Conservation (phyloP, 2,797 vertebrate genomes). For the Hippopotamyrus pictus region DNA sequence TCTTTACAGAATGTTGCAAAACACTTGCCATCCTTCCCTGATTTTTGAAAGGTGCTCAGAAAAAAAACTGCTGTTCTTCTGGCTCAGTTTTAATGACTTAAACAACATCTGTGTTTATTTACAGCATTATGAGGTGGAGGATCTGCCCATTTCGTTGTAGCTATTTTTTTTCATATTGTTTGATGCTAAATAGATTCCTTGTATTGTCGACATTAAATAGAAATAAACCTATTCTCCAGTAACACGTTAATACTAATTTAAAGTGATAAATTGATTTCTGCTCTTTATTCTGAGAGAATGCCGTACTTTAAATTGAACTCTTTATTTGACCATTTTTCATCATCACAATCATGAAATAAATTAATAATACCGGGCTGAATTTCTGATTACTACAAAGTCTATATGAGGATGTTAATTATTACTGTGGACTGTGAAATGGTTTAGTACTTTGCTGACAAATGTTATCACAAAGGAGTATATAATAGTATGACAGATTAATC, state of each 20-base stretch:
- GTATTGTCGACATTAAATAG: not conserved
- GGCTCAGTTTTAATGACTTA: conserved; percentile 23
- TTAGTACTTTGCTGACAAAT: conserved; percentile 1
- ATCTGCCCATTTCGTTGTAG: not conserved
- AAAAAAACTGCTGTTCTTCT: not conserved
- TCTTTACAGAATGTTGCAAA: not conserved
- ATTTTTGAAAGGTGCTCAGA: not conserved
- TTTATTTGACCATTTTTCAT: not conserved
- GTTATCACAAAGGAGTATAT: not conserved
- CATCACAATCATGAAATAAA: not conserved
- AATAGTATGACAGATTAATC: not conserved
- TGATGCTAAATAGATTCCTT: not conserved
- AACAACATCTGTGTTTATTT: conserved; percentile 17
- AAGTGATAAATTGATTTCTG: not conserved
- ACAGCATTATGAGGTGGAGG: not conserved
- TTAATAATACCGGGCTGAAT: not conserved
- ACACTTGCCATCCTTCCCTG: not conserved
- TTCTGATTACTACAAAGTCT: not conserved
- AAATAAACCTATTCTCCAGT: not conserved
- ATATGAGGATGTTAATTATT: conserved; percentile 2
- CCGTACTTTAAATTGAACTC: not conserved
- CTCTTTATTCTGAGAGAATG: conserved; percentile 8
- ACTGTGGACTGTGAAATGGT: not conserved
- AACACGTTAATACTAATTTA: not conserved
- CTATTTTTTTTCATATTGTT: not conserved